Conservation (phyloP, 2,888 invertebrate species). For the Tiliacea aurago region DNA sequence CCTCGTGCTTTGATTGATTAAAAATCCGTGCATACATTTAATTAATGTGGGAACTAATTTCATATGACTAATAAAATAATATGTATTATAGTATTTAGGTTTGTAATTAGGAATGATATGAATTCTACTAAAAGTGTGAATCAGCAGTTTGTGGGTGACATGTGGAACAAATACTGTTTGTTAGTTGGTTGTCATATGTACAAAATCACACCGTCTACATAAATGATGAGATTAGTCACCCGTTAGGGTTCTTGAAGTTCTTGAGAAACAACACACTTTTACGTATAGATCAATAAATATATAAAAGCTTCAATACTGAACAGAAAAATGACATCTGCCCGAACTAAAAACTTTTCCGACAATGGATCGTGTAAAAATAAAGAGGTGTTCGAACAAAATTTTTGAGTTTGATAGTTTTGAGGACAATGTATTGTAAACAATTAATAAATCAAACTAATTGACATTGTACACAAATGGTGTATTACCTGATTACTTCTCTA, state of each 20-base stretch:
- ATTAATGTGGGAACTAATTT: slow-evolving; percentile 30
- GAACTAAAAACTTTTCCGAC: slow-evolving; percentile 19
- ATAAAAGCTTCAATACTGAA: slow-evolving; percentile 32
- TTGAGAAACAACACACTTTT: slow-evolving; percentile 68
- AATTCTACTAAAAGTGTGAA: slow-evolving; percentile 36
- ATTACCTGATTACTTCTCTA: slow-evolving; percentile 64
- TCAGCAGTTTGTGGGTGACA: slow-evolving; percentile 32
- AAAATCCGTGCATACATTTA: slow-evolving; percentile 36
- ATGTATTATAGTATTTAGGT: slow-evolving; percentile 28
- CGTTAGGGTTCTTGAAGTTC: slow-evolving; percentile 55
- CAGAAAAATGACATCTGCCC: slow-evolving; percentile 26
- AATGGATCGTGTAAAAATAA: slow-evolving; percentile 18
- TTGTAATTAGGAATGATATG: slow-evolving; percentile 22
- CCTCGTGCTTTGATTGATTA: slow-evolving; percentile 33
- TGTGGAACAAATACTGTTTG: slow-evolving; percentile 53
- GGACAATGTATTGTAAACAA: background rate
- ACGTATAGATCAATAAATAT: slow-evolving; percentile 37
- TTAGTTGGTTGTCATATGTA: slow-evolving; percentile 60
- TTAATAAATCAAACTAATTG: slow-evolving; percentile 27
- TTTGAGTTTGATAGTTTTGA: background rate
- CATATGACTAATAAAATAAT: slow-evolving; percentile 10
- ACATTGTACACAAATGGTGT: slow-evolving; percentile 17
- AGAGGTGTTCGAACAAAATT: background rate
- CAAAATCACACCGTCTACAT: slow-evolving; percentile 61
- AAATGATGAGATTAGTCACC: slow-evolving; percentile 64